These are phyloP conservation scores for Umimayanthus kanabou DNA, from an alignment of 92 coral and sea anemone genomes.

Conservation along the genomic window DNA sequence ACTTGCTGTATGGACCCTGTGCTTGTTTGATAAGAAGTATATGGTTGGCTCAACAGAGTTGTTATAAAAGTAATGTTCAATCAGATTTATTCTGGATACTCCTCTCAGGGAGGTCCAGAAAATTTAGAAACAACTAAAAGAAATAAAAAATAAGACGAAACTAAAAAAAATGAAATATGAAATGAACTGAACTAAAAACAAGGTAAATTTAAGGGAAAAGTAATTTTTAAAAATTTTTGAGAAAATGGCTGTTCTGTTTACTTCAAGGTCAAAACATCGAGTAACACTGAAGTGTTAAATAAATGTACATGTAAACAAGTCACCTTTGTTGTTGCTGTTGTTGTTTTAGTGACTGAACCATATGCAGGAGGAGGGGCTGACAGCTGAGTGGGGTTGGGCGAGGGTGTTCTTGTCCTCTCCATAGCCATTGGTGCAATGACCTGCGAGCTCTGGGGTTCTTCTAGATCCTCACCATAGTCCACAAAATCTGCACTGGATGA, in stretches of 20 bases:
- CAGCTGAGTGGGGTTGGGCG: slow-evolving; percentile 55
- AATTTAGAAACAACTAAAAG: slow-evolving; percentile 1
- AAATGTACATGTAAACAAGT: background rate
- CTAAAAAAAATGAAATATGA: background rate
- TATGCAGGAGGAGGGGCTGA: slow-evolving; percentile 75
- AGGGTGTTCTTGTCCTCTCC: slow-evolving; percentile 71
- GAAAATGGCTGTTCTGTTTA: too few species aligned
- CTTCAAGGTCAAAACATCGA: too few species aligned
- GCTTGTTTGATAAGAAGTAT: too few species aligned
- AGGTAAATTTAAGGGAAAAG: background rate
- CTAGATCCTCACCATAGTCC: slow-evolving; percentile 73
- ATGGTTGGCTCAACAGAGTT: too few species aligned
- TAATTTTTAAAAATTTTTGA: too few species aligned
- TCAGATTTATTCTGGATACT: background rate
- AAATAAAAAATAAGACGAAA: background rate
- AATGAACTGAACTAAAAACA: too few species aligned
- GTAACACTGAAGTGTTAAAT: too few species aligned
- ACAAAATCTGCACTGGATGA: slow-evolving; percentile 93
- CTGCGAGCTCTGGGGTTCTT: slow-evolving; percentile 71
- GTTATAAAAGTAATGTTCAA: too few species aligned
- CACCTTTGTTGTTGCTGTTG: slow-evolving; percentile 49
- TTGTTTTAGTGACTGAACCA: slow-evolving; percentile 55
- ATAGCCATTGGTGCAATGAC: slow-evolving; percentile 78
- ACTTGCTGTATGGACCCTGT: too few species aligned
- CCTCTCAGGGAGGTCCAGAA: slow-evolving; percentile 4